Evolutionary conservation across 1,140 invertebrate genomes (phyloP).

Genomic region (Drosophila virilis): DNA sequence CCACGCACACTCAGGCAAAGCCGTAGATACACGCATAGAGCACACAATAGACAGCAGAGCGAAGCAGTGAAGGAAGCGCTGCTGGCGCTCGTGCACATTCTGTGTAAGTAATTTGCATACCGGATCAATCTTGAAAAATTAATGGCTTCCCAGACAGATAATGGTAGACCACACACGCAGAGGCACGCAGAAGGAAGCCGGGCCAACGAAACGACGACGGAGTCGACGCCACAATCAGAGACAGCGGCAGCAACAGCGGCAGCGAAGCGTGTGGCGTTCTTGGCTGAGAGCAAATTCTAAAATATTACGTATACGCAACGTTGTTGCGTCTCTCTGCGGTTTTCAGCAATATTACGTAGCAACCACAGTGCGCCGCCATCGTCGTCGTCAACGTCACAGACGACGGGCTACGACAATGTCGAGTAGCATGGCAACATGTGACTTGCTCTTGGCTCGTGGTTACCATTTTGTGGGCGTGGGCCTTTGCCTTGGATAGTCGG

Average conservation of each 20-base stretch:
- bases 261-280: conserved; percentile 67
- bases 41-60: conserved; percentile 66
- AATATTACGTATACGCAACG: conserved; percentile 81
- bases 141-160: conserved; percentile 84
- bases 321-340: conserved; percentile 54
- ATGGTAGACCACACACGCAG: conserved; percentile 80
- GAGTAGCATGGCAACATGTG: conserved; percentile 57
- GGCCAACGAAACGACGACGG: conserved; percentile 16
- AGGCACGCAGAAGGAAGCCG: conserved; percentile 40
- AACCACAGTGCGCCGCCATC: conserved; percentile 57
- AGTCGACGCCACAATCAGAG: conserved; percentile 23
- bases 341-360: conserved; percentile 78
- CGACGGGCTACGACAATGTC: conserved; percentile 54
- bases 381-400: conserved; percentile 63
- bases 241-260: conserved; percentile 24
- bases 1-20: not conserved
- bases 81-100: conserved; percentile 75
- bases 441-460: conserved; percentile 53
- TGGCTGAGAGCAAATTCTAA: conserved; percentile 61
- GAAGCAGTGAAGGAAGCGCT: conserved; percentile 69
- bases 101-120: conserved; percentile 84
- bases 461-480: conserved; percentile 56
- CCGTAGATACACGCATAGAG: conserved; percentile 25
- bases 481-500: conserved; percentile 51
- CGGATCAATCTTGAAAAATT: conserved; percentile 84